Conservation (phyloP, 2,888 invertebrate genomes). For the Meliscaeva auricollis region DNA sequence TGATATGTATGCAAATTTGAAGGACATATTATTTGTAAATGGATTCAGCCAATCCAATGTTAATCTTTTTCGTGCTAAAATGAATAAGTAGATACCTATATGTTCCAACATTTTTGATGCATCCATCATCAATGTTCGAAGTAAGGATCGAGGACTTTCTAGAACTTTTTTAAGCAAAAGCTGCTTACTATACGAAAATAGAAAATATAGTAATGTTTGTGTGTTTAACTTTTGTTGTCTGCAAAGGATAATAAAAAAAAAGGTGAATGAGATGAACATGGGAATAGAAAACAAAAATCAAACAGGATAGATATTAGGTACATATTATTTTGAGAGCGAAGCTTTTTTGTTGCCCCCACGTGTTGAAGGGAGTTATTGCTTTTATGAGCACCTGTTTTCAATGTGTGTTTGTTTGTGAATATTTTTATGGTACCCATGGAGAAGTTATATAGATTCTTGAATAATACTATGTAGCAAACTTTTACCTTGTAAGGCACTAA, state of each 20-base stretch:
- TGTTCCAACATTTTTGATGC: not conserved
- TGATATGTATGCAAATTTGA: constrained; percentile 2
- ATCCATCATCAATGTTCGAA: constrained; percentile 3
- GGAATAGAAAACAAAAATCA: constrained; percentile 29
- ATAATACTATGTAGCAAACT: constrained; percentile 18
- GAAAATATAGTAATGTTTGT: not conserved
- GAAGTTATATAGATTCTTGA: not conserved
- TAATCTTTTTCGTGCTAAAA: not conserved
- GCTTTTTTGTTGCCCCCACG: not conserved
- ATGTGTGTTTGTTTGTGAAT: not conserved
- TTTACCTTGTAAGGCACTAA: constrained; percentile 36
- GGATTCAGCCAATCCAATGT: not conserved
- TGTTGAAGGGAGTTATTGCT: not conserved
- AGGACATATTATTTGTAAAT: not conserved
- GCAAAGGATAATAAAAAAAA: not conserved
- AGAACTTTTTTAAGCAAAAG: not conserved
- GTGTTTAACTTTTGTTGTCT: not conserved
- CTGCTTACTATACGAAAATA: not conserved
- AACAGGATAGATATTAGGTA: too few relatives aligned
- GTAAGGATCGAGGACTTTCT: not conserved
- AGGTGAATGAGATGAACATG: constrained; percentile 39
- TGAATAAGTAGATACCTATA: not conserved
- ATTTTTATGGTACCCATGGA: not conserved
- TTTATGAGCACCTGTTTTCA: not conserved
- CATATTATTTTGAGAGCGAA: constrained; percentile 35